phyloP scores from a whole-genome alignment of 2,113 vertebrate genomes.

The Engraulis encrasicolus region DNA sequence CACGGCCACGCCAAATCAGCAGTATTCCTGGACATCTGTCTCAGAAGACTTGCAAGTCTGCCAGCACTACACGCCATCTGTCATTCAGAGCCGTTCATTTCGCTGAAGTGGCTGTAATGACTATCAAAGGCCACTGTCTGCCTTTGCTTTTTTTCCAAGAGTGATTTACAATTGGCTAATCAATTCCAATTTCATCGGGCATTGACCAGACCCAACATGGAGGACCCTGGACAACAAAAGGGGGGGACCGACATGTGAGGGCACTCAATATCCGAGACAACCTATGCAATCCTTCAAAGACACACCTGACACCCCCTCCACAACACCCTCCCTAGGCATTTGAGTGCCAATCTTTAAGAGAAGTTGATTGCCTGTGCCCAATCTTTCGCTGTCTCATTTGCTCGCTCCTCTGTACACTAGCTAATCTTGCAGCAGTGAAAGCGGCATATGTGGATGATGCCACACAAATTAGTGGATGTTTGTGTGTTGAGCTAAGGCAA shows the following conservation, averaged over 20 bases:
- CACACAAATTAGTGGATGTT: no score
- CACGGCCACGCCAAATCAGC: not conserved
- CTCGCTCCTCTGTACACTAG: slow-evolving; percentile 20
- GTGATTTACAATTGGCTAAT: slow-evolving; percentile 67
- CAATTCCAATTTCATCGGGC: slow-evolving; percentile 74
- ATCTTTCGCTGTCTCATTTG: slow-evolving; percentile 22
- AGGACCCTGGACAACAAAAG: slow-evolving; percentile 66
- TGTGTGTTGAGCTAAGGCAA: no score
- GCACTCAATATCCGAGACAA: slow-evolving; percentile 63
- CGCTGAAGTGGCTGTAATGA: slow-evolving; percentile 33
- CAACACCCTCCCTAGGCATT: no score
- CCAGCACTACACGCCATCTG: slow-evolving; percentile 20
- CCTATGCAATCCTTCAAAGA: slow-evolving; percentile 54
- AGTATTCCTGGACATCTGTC: not conserved
- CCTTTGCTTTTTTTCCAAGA: slow-evolving; percentile 41
- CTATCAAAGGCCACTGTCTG: slow-evolving; percentile 36
- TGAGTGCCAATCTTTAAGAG: slow-evolving; percentile 66
- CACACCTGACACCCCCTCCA: slow-evolving; percentile 56
- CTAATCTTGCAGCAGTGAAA: no score
- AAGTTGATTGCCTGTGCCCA: slow-evolving; percentile 65
- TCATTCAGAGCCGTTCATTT: slow-evolving; percentile 20
- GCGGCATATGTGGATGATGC: no score
- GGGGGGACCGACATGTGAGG: slow-evolving; percentile 54
- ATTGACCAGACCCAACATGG: slow-evolving; percentile 60
- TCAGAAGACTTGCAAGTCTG: slow-evolving; percentile 7